Conservation (phyloP, 2,797 vertebrate species). For the Acomys russatus region DNA sequence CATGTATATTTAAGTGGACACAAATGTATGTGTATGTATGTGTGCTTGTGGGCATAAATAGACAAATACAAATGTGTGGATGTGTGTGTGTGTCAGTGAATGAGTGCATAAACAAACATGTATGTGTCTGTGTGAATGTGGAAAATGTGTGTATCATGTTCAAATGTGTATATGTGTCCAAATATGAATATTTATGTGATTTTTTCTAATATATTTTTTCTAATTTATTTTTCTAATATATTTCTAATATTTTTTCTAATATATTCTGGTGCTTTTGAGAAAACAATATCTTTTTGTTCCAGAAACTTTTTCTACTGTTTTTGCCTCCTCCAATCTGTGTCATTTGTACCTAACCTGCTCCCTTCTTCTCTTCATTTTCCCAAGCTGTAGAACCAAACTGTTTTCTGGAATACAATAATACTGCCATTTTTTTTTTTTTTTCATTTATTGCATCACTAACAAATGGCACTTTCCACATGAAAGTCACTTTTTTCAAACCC, state of each 20-base stretch:
- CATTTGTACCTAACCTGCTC: not conserved
- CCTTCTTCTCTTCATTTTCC: not conserved
- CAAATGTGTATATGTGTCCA: not conserved
- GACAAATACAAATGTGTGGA: not conserved
- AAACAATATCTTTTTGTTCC: not conserved
- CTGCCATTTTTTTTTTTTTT: not conserved
- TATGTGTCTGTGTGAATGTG: not conserved
- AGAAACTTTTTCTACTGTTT: not conserved
- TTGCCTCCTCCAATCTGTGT: not conserved
- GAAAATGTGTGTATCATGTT: not conserved
- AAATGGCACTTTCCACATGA: not conserved
- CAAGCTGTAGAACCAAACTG: not conserved
- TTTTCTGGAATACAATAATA: not conserved
- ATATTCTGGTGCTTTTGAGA: not conserved
- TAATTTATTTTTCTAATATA: too few species aligned
- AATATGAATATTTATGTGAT: not conserved
- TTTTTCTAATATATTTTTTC: too few species aligned
- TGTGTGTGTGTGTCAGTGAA: not conserved
- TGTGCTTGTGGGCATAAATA: not conserved
- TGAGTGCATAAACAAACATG: not conserved
- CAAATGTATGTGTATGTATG: not conserved
- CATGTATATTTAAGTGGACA: not conserved
- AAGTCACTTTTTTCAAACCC: not conserved
- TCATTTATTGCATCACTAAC: not conserved
- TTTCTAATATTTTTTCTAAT: not conserved